Evolutionary conservation across 1,140 invertebrate species (phyloP).

Genomic region (Drosophila subpulchrella): DNA sequence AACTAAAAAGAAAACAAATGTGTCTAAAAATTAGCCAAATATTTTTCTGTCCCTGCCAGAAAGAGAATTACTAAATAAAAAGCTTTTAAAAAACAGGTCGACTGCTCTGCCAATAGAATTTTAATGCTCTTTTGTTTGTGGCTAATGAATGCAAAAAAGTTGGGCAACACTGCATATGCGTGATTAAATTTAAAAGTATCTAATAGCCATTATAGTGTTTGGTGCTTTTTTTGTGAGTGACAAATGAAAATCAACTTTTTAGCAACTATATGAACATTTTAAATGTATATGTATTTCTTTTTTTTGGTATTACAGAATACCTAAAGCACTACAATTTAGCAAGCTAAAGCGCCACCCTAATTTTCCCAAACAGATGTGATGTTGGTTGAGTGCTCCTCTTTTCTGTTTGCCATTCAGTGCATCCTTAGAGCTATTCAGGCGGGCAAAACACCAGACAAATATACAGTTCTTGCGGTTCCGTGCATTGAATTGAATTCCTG

Average conservation of each 20-base stretch:
- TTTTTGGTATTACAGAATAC: too few species aligned
- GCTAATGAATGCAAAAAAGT: not conserved
- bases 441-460: conserved; percentile 26
- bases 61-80: not conserved
- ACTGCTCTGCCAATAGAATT: not conserved
- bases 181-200: not conserved
- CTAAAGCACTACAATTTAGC: too few species aligned
- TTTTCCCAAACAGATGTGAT: not conserved
- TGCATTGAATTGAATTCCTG: conserved; percentile 43
- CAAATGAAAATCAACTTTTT: too few species aligned
- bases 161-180: not conserved
- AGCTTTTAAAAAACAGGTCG: not conserved
- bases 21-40: too few species aligned
- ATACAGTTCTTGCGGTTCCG: conserved; percentile 25
- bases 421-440: conserved; percentile 22
- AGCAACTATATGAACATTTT: too few species aligned
- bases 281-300: too few species aligned
- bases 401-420: conserved; percentile 20
- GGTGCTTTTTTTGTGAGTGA: not conserved
- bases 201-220: not conserved
- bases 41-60: not conserved
- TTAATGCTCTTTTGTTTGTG: not conserved
- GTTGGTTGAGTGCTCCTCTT: not conserved
- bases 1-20: too few species aligned
- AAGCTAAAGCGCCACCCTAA: not conserved